These are phyloP conservation scores for Metridium senile DNA, from an alignment of 92 coral and sea anemone species.

Conservation along the genomic window DNA sequence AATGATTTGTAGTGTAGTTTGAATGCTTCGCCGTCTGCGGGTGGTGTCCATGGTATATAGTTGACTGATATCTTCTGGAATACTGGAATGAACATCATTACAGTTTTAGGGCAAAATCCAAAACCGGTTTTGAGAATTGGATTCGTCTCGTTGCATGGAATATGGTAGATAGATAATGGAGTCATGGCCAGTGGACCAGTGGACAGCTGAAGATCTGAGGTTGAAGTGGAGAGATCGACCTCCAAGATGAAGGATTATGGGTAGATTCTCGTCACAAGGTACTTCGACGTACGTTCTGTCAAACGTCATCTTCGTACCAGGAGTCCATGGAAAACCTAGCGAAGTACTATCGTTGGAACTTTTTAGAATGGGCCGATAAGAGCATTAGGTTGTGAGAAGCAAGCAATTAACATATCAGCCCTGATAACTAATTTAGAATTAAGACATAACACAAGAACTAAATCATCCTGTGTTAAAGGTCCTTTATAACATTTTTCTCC, in stretches of 20 bases:
- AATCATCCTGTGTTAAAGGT: neutral
- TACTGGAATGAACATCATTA: conserved; percentile 16
- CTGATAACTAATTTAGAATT: neutral
- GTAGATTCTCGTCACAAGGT: neutral
- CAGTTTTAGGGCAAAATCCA: conserved; percentile 20
- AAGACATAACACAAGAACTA: conserved; percentile 1
- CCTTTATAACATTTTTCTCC: too few species aligned
- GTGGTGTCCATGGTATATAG: conserved; percentile 30
- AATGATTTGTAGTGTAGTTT: conserved; percentile 31
- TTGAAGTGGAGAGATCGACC: conserved; percentile 7
- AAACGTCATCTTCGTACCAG: neutral
- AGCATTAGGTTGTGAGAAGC: neutral
- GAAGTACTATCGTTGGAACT: too few species aligned
- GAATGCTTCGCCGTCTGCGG: neutral
- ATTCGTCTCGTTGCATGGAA: conserved; percentile 13
- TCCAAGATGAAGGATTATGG: neutral
- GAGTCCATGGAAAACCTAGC: conserved; percentile 11
- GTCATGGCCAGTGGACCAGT: too few species aligned
- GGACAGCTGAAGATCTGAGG: neutral
- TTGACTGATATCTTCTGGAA: conserved; percentile 1
- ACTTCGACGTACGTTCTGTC: neutral
- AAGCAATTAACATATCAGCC: conserved; percentile 8
- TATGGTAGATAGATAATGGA: too few species aligned
- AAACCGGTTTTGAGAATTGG: conserved; percentile 21
- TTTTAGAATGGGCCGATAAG: neutral